A percentile compares a stretch with the other conserved stretches of the same genome.
These are phyloP conservation scores for Stratiomys singularior DNA, from an alignment of 2,888 invertebrate species.

Conservation along the genomic window DNA sequence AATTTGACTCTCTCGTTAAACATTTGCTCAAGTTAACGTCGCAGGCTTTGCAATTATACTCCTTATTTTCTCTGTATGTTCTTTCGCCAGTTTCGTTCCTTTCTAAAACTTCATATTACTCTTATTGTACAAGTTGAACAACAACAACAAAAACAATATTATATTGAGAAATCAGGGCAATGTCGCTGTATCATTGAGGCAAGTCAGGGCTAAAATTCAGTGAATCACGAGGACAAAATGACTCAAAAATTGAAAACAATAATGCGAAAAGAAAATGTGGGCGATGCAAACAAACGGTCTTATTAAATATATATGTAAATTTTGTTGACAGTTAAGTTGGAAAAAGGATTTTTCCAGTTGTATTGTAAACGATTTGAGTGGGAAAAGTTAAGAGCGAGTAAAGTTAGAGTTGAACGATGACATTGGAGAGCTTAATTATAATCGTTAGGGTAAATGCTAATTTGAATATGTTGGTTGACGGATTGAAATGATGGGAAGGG, in stretches of 20 bases:
- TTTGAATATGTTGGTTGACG: neutral
- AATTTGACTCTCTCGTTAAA: neutral
- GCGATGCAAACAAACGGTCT: neutral
- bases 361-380: no score
- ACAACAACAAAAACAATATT: no score
- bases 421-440: neutral
- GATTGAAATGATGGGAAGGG: neutral
- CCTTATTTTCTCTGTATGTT: neutral
- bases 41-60: no score
- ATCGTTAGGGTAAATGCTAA: neutral
- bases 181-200: neutral
- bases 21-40: neutral
- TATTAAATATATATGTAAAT: conserved; percentile 2
- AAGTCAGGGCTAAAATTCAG: neutral
- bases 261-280: neutral
- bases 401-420: neutral
- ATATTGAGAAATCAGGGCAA: neutral
- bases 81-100: neutral
- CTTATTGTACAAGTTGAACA: neutral
- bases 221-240: neutral
- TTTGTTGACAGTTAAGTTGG: neutral
- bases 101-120: neutral
- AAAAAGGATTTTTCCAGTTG: no score
- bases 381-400: neutral
- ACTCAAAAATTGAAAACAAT: neutral